These are phyloP conservation scores for Parazoanthus swiftii DNA, from an alignment of 92 coral and sea anemone genomes.

Conservation along the genomic window DNA sequence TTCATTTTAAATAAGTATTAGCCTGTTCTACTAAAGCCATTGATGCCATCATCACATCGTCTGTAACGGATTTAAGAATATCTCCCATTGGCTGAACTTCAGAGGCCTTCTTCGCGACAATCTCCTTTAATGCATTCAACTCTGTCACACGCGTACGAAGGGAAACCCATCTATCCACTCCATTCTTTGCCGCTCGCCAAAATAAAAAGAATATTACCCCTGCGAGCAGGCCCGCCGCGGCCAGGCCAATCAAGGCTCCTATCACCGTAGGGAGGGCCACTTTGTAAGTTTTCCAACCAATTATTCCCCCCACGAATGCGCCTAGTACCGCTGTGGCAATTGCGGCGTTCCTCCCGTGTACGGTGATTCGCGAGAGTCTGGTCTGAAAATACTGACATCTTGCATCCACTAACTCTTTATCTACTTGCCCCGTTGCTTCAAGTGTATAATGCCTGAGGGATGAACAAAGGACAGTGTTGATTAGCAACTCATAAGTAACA, in stretches of 20 bases:
- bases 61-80: not conserved
- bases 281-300: not conserved
- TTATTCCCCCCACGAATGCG: conserved; percentile 13
- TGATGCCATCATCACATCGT: conserved; percentile 6
- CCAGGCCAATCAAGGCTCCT: conserved; percentile 23
- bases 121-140: not conserved
- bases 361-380: conserved; percentile 20
- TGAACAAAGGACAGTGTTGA: not conserved
- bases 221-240: conserved; percentile 11
- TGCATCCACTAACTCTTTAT: not conserved
- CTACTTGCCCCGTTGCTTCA: not conserved
- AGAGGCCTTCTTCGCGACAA: not conserved
- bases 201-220: conserved; percentile 1
- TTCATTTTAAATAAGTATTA: conserved; percentile 17
- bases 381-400: conserved; percentile 22
- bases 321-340: conserved; percentile 27
- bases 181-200: conserved; percentile 24
- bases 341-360: conserved; percentile 35
- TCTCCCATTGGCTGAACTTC: not conserved
- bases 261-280: not conserved
- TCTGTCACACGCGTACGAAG: not conserved
- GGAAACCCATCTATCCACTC: not conserved
- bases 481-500: too few relatives aligned
- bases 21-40: conserved; percentile 6
- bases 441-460: conserved; percentile 23